Percentiles rank a stretch among this genome's conserved stretches.
phyloP scores from a whole-genome alignment of 2,113 vertebrate species.

The Paradisaea rubra region DNA sequence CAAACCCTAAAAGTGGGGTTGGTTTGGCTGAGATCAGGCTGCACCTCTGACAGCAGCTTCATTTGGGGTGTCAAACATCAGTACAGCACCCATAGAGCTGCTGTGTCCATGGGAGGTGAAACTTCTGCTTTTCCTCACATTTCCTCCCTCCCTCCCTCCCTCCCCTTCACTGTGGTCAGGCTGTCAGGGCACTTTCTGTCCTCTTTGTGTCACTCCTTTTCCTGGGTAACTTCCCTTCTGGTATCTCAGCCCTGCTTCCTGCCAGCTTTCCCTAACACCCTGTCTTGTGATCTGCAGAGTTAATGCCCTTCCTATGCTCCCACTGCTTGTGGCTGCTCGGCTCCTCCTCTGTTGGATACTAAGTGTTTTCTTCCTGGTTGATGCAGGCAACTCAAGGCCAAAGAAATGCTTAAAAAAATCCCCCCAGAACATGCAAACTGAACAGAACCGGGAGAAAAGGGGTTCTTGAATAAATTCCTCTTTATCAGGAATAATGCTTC shows the following conservation, averaged over 20 bases:
- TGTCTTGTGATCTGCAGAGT: background rate
- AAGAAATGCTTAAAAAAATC: background rate
- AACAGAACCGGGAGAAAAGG: background rate
- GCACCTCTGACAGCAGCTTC: background rate
- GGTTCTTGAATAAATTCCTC: background rate
- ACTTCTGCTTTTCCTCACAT: background rate
- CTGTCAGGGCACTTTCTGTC: background rate
- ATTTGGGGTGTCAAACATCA: background rate
- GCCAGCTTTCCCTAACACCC: background rate
- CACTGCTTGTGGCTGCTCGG: background rate
- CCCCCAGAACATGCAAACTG: background rate
- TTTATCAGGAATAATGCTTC: background rate
- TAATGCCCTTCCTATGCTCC: background rate
- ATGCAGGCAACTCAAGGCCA: background rate
- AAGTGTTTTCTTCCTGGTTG: background rate
- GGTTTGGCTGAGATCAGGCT: background rate
- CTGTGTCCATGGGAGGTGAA: background rate
- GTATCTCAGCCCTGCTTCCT: background rate
- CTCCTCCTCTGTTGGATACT: background rate
- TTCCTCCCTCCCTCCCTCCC: background rate
- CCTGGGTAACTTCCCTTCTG: background rate
- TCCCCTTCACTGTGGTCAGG: background rate
- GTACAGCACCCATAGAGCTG: accelerated
- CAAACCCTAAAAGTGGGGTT: background rate
- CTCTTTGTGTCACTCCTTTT: background rate